Conservation (phyloP, 2,888 invertebrate species). For the Fragum whitleyi region DNA sequence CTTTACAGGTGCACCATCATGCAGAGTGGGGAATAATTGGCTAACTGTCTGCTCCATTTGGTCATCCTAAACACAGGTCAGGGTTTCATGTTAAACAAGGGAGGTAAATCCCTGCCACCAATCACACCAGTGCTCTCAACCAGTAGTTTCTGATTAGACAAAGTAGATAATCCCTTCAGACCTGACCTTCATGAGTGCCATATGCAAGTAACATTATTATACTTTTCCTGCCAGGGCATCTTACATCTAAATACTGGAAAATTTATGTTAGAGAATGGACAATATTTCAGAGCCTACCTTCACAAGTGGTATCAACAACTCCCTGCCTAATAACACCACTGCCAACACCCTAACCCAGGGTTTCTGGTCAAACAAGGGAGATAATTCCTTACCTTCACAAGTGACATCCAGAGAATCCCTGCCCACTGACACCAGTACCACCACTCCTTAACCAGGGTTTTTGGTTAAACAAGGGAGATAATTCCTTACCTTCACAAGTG, state of each 20-base stretch:
- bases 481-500: constrained; percentile 89
- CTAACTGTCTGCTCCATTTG: no score
- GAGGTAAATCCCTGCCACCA: constrained; percentile 94
- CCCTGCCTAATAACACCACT: constrained; percentile 86
- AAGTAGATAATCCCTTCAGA: constrained; percentile 92
- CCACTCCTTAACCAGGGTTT: constrained; percentile 90
- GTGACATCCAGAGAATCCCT: constrained; percentile 75
- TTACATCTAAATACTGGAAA: no score
- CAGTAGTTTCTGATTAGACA: constrained; percentile 93
- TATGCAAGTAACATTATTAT: constrained; percentile 81
- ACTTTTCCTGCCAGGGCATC: constrained; percentile 89
- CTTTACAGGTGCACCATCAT: no score
- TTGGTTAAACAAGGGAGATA: constrained; percentile 95
- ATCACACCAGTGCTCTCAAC: no score
- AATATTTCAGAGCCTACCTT: constrained; percentile 92
- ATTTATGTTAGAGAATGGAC: constrained; percentile 94
- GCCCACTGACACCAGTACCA: constrained; percentile 86
- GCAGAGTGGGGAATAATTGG: no score
- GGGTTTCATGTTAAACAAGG: constrained; percentile 92
- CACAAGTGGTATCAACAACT: constrained; percentile 48
- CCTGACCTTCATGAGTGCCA: constrained; percentile 67
- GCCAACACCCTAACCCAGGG: no score
- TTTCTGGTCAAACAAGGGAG: constrained; percentile 93
- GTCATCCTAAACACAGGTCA: no score
- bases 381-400: constrained; percentile 86